phyloP scores from a whole-genome alignment of 2,888 invertebrate genomes.

The Drosophila borborema region DNA sequence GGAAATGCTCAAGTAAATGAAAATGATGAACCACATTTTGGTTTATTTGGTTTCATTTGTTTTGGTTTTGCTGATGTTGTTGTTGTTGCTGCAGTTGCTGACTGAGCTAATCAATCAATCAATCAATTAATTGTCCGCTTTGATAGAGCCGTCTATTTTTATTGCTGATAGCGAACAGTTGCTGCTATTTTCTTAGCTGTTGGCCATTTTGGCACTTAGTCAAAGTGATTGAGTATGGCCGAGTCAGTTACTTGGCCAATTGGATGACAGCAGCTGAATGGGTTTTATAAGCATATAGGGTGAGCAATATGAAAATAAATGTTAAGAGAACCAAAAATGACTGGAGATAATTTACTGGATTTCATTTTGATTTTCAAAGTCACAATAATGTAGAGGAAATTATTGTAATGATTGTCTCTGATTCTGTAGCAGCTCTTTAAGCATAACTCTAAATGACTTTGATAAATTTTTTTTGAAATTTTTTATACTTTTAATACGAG shows the following conservation, averaged over 20 bases:
- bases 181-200: slow-evolving; percentile 49
- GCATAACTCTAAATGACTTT: no score
- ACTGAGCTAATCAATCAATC: slow-evolving; percentile 72
- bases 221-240: slow-evolving; percentile 51
- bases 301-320: not conserved
- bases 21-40: slow-evolving; percentile 63
- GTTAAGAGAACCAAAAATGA: not conserved
- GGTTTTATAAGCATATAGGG: slow-evolving; percentile 1
- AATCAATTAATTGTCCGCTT: slow-evolving; percentile 73
- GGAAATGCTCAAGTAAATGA: slow-evolving; percentile 61
- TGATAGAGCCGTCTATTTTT: slow-evolving; percentile 59
- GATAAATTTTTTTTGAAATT: no score
- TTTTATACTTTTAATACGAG: no score
- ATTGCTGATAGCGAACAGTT: slow-evolving; percentile 68
- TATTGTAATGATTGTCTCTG: no score
- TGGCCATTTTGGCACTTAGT: slow-evolving; percentile 60
- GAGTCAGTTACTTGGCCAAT: slow-evolving; percentile 11
- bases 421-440: no score
- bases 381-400: no score
- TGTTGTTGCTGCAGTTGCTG: slow-evolving; percentile 17
- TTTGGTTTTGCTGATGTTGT: slow-evolving; percentile 17
- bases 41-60: slow-evolving; percentile 52
- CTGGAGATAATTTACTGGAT: not conserved
- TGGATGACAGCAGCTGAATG: slow-evolving; percentile 13
- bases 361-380: not conserved